Conservation (phyloP, 1,140 invertebrate species). For the Dreissena rostriformis region DNA sequence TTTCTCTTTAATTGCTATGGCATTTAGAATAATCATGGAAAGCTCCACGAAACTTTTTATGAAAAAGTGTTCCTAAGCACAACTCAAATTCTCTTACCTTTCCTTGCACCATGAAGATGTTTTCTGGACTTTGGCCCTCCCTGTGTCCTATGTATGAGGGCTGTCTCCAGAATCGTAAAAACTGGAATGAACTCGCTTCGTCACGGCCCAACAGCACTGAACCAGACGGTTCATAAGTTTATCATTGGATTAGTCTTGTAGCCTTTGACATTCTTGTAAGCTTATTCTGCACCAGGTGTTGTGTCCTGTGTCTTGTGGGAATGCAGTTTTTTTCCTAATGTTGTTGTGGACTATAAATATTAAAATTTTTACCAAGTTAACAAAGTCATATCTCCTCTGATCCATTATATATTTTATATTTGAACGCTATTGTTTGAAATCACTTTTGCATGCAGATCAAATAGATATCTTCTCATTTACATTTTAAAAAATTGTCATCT, state of each 20-base stretch:
- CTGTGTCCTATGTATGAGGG: slow-evolving; percentile 93
- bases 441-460: no score
- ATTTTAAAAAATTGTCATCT: no score
- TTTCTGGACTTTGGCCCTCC: slow-evolving; percentile 96
- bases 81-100: slow-evolving; percentile 28
- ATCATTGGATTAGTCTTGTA: slow-evolving; percentile 21
- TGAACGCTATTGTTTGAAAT: no score
- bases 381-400: no score
- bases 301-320: background rate
- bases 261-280: slow-evolving; percentile 46
- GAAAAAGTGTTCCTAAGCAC: background rate
- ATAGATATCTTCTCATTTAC: no score
- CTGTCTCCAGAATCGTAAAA: slow-evolving; percentile 90
- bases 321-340: no score
- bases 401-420: no score
- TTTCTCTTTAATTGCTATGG: no score
- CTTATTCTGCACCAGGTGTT: background rate
- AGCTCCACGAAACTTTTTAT: no score
- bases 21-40: no score
- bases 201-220: slow-evolving; percentile 72
- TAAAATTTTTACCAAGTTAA: no score
- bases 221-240: slow-evolving; percentile 52
- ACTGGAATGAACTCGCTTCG: slow-evolving; percentile 95
- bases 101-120: slow-evolving; percentile 85
- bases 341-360: no score